These are phyloP conservation scores for Prenolepis imparis DNA, from an alignment of 2,888 invertebrate species.

Conservation along the genomic window DNA sequence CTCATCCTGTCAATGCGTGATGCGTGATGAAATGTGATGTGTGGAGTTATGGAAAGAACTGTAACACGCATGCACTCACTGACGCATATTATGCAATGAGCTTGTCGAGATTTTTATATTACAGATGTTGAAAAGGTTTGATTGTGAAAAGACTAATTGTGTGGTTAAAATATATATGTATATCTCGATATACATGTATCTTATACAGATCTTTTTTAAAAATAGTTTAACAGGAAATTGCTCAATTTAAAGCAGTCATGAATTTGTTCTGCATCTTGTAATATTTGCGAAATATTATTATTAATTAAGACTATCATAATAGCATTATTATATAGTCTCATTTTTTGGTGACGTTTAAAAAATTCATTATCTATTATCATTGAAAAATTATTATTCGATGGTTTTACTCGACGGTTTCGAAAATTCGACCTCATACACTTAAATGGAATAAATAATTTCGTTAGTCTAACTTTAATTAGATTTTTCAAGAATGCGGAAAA, in stretches of 20 bases:
- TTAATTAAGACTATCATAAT: background rate
- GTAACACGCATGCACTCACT: conserved; percentile 42
- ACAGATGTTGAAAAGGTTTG: conserved; percentile 37
- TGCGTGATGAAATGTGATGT: conserved; percentile 38
- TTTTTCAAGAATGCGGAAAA: background rate
- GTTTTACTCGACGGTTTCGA: background rate
- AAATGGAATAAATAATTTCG: background rate
- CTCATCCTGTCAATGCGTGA: conserved; percentile 41
- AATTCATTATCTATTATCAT: background rate
- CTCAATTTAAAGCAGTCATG: background rate
- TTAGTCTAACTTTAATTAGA: background rate
- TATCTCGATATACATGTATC: conserved; percentile 15
- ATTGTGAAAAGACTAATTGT: conserved; percentile 50
- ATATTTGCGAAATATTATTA: conserved; percentile 3
- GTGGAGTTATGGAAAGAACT: conserved; percentile 9
- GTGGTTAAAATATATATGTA: conserved; percentile 42
- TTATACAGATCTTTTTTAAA: conserved; percentile 6
- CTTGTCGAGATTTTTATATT: conserved; percentile 27
- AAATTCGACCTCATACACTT: background rate
- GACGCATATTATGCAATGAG: conserved; percentile 45
- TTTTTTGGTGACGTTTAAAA: background rate
- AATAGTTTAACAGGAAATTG: background rate
- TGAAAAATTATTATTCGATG: background rate
- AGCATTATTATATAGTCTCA: background rate
- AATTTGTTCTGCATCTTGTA: background rate